Base-by-base conservation (phyloP, 1,140 invertebrate species). In the Ylistrum balloti region DNA sequence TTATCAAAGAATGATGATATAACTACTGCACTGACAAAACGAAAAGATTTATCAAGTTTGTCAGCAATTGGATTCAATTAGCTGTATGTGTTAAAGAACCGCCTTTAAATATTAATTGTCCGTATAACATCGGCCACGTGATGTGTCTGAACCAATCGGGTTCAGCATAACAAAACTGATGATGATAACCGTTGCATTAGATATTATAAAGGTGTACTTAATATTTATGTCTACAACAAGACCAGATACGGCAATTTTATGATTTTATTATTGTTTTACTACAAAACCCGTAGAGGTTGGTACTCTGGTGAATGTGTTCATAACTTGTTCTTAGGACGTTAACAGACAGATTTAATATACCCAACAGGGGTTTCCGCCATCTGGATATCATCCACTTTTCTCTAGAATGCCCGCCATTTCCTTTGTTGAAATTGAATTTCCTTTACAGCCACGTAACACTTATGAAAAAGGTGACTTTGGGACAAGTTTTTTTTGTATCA, bases 301-400 rank as follows among this genome's bases (percentile, higher is more conserved):
- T 74, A 28, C 7, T 74, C 56, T 74, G 56, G 22, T 28, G 56
- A 74, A 74, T 74, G n/a, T 74, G n/a, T 74, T 28, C 56, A 74
- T 74, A 74, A 74, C 22, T 74, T 28, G 56, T 11, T 74, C 56
- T 28, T 74, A 74, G 17, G 56, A n/a, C n/a, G 56, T 74, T 3
- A 17, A 28, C 56, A 7, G 56, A 17, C 56, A 74, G 1, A 11
- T 74, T 74, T 74, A 5, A 74, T 74, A 5, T 74, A 28, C 56
- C 56, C 56, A 74, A 28, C n/a, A 74, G 56, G 56, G 13, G 13
- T n/a, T 74, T 74, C 56, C 56, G 56, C 56, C 56, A 74, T 74
- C 22, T 74, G 56, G 56, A 7, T 74, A 17, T 28, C 56, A 17
- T 74, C 56, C n/a, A 74, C 9, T 28, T 0, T 74, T 74, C 56